phyloP scores from a whole-genome alignment of 2,888 invertebrate species.

The Diarsia mendica region DNA sequence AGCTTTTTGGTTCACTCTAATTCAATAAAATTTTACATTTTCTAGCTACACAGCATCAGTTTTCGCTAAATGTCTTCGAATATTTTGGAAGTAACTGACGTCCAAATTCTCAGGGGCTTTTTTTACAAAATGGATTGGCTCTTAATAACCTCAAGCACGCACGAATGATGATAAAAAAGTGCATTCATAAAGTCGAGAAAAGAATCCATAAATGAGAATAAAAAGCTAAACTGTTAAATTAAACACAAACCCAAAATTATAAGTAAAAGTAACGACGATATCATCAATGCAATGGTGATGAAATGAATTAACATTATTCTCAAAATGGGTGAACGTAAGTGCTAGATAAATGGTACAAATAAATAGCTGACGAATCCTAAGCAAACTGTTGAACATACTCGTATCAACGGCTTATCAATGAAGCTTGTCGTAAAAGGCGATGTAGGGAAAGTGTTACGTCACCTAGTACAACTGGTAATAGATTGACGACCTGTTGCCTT shows the following conservation, averaged over 20 bases:
- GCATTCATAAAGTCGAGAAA: not conserved
- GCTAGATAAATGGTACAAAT: not conserved
- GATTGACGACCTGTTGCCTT: constrained; percentile 31
- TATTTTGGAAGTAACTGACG: too few relatives aligned
- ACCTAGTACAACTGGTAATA: not conserved
- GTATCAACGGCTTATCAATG: constrained; percentile 32
- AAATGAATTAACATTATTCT: not conserved
- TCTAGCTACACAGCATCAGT: not conserved
- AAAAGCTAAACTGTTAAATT: not conserved
- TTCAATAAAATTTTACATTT: not conserved
- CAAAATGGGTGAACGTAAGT: not conserved
- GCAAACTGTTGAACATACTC: not conserved
- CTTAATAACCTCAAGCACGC: too few relatives aligned
- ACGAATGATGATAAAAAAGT: not conserved
- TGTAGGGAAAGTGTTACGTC: constrained; percentile 37
- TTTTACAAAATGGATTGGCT: too few relatives aligned
- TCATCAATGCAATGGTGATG: not conserved
- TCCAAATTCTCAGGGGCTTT: too few relatives aligned
- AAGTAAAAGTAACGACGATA: not conserved
- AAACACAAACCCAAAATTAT: not conserved
- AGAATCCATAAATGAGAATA: not conserved
- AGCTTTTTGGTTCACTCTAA: not conserved
- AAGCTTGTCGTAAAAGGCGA: constrained; percentile 26
- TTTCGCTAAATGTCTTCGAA: not conserved
- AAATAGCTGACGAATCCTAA: not conserved